phyloP scores from a whole-genome alignment of 2,797 vertebrate species.

The Syngnathus acus region DNA sequence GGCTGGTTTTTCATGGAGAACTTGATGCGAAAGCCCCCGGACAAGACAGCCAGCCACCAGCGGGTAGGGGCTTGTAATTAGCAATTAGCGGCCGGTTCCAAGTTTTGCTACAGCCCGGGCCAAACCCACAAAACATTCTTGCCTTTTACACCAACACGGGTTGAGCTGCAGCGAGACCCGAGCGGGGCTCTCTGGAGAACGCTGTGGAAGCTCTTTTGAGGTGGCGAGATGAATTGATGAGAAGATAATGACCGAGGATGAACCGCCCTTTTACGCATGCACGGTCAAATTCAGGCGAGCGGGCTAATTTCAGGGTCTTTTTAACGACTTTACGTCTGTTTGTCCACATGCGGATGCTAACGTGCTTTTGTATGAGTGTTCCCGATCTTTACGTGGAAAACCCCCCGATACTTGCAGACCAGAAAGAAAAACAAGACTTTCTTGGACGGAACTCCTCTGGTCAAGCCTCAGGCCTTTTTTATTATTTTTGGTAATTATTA shows the following conservation, averaged over 20 bases:
- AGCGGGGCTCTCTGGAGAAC: slow-evolving; percentile 53
- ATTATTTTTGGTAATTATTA: slow-evolving; percentile 66
- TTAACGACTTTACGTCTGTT: slow-evolving; percentile 15
- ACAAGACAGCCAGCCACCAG: slow-evolving; percentile 70
- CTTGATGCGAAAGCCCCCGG: slow-evolving; percentile 61
- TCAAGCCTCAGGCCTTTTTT: slow-evolving; percentile 64
- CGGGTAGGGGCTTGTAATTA: slow-evolving; percentile 79
- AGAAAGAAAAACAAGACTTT: slow-evolving; percentile 69
- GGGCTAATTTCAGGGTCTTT: slow-evolving; percentile 32
- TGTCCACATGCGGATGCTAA: background rate
- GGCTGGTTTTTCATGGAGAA: slow-evolving; percentile 57
- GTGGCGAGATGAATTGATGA: slow-evolving; percentile 60
- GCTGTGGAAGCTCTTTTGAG: slow-evolving; percentile 49
- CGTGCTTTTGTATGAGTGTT: slow-evolving; percentile 10
- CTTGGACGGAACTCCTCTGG: slow-evolving; percentile 69
- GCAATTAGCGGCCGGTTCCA: slow-evolving; percentile 77
- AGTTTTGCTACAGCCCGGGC: slow-evolving; percentile 67
- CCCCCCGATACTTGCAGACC: slow-evolving; percentile 59
- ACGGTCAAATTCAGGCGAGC: slow-evolving; percentile 50
- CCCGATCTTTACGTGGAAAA: slow-evolving; percentile 59
- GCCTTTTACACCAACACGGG: slow-evolving; percentile 70
- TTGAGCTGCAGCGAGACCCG: slow-evolving; percentile 57
- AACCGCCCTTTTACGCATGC: slow-evolving; percentile 41
- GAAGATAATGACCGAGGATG: slow-evolving; percentile 58
- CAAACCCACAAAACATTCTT: slow-evolving; percentile 80